Percentiles rank a stretch among this genome's conserved stretches.
phyloP scores from a whole-genome alignment of 2,797 vertebrate species.

The Phylloscopus collybita region DNA sequence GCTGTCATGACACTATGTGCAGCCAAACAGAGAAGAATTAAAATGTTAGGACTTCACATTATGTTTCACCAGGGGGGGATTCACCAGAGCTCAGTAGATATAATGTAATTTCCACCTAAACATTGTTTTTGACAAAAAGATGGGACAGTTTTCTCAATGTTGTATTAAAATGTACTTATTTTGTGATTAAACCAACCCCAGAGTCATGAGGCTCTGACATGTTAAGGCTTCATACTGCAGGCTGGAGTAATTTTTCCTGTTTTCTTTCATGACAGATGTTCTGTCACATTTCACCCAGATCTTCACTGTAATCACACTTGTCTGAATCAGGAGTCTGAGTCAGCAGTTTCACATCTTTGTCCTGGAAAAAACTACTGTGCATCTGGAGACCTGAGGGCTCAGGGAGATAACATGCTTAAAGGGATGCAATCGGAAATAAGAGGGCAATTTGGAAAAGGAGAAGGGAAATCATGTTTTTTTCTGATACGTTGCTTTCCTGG shows the following conservation, averaged over 20 bases:
- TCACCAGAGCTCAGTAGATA: not conserved
- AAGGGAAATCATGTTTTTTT: not conserved
- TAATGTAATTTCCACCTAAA: not conserved
- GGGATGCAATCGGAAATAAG: not conserved
- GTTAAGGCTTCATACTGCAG: not conserved
- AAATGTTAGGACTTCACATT: not conserved
- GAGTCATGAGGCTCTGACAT: not conserved
- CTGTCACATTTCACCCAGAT: not conserved
- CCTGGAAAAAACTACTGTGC: not conserved
- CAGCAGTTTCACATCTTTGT: not conserved
- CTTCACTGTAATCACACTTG: not conserved
- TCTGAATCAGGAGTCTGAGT: not conserved
- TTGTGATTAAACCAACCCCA: not conserved
- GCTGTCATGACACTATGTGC: slow-evolving; percentile 10
- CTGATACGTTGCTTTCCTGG: not conserved
- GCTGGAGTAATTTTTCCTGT: not conserved
- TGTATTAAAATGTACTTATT: not conserved
- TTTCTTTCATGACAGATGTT: not conserved
- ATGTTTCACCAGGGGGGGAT: not conserved
- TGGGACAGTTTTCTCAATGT: not conserved
- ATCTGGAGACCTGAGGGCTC: not conserved
- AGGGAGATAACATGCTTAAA: not conserved
- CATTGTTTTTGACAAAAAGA: not conserved
- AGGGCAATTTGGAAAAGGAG: not conserved
- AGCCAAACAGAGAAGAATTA: not conserved